Evolutionary conservation across 1,140 invertebrate genomes (phyloP), one percentile per base, ranked within the genome.

Genomic region (Aporrectodea caliginosa): DNA sequence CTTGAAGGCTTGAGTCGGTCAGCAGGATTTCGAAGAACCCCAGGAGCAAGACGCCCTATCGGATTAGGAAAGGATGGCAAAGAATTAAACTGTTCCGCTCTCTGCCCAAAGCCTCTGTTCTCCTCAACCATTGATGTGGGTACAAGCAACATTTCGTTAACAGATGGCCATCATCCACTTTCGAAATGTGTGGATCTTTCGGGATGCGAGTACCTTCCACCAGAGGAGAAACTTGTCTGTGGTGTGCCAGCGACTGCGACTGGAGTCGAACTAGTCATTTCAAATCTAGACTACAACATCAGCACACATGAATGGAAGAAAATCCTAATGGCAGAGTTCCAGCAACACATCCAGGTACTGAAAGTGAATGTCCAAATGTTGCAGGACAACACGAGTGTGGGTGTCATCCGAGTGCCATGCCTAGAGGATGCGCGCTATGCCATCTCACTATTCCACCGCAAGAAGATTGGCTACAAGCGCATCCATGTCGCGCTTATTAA

Each of bases 381-480:
- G 85, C 90, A 91, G 1, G 93, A 94, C 85, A 92, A 92, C 29
- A 92, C 91, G 74, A 90, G 91, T 73, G 90, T 92, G 16, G 93
- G 92, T 12, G 89, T 90, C 73, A 90, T 94, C 0, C 92, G 91
- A 87, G 91, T 94, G 2, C 90, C 91, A 12, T 90, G 88, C 77
- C 83, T 91, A 30, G 90, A 92, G 68, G 93, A 94, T 82, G 94
- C 94, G 16, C 92, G 94, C 83, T 93, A 92, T 84, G 92, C 93
- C 14, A 94, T 95, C 77, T 94, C 93, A 1, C 92, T 93, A 84
- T 90, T 95, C 35, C 94, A 95, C 84, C 90, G 93, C 32, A 92
- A 92, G 79, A 94, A 94, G 89, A 91, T 95, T 82, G 94, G 94
- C 14, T 92, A 92, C 82, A 95, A 94, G 83, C 89, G 93, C 75